These are phyloP conservation scores for Circaetus gallicus DNA, from an alignment of 2,113 vertebrate genomes.

Conservation along the genomic window DNA sequence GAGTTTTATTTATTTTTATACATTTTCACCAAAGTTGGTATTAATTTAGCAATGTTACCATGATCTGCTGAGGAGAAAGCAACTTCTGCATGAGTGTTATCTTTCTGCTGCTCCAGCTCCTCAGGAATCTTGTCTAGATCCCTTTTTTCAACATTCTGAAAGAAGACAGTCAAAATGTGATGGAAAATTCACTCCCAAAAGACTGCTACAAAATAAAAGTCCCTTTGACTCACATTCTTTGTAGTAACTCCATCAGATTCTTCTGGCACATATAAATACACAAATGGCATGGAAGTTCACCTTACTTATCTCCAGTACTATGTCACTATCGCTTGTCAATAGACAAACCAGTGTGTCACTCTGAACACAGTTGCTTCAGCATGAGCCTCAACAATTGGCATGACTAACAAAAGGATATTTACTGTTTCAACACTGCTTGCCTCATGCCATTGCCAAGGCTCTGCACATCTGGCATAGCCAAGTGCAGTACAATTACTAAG, in stretches of 20 bases:
- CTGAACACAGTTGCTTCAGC: neutral
- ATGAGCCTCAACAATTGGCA: neutral
- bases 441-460: neutral
- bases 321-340: neutral
- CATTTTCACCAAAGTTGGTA: neutral
- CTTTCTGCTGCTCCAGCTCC: slow-evolving; percentile 36
- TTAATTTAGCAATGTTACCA: neutral
- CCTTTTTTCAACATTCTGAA: slow-evolving; percentile 73
- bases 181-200: neutral
- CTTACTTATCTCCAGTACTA: neutral
- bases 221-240: neutral
- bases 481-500: neutral
- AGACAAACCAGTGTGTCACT: neutral
- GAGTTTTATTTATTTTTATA: neutral
- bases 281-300: neutral
- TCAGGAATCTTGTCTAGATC: slow-evolving; percentile 66
- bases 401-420: neutral
- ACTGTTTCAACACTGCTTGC: neutral
- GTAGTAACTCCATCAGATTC: neutral
- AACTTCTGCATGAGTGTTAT: neutral
- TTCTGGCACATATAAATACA: neutral
- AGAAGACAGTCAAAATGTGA: neutral
- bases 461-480: neutral
- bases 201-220: neutral
- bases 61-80: slow-evolving; percentile 6